These are phyloP conservation scores for Dexiosoma caninum DNA, from an alignment of 2,888 invertebrate genomes.

Conservation along the genomic window DNA sequence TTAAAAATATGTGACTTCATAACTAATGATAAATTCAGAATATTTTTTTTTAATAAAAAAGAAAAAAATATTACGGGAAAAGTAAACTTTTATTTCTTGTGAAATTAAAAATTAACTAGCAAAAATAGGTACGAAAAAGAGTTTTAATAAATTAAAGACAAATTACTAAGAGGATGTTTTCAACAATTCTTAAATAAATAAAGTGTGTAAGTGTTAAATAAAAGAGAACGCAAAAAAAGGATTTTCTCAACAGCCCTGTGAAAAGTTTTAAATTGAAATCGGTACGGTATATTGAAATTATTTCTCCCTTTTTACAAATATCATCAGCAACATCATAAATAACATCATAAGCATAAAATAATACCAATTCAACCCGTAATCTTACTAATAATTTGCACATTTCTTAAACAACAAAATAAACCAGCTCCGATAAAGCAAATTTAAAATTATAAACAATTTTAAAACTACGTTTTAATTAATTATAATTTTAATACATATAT, in stretches of 20 bases:
- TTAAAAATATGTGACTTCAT: constrained; percentile 48
- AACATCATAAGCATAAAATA: constrained; percentile 19
- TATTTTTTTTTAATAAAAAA: constrained; percentile 43
- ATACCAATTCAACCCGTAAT: background rate
- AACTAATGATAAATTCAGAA: constrained; percentile 34
- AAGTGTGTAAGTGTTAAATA: constrained; percentile 53
- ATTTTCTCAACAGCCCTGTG: constrained; percentile 1
- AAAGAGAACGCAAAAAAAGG: constrained; percentile 40
- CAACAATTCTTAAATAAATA: constrained; percentile 6
- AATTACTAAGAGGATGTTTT: constrained; percentile 4
- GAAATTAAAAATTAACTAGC: constrained; percentile 27
- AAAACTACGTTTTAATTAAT: constrained; percentile 58
- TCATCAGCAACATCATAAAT: constrained; percentile 8
- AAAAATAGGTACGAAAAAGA: constrained; percentile 9
- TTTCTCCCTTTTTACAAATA: background rate
- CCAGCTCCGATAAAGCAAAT: constrained; percentile 26
- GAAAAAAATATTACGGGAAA: constrained; percentile 23
- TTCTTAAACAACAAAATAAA: constrained; percentile 34
- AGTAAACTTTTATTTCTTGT: constrained; percentile 42
- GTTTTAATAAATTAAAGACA: constrained; percentile 13
- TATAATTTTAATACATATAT: constrained; percentile 58
- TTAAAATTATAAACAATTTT: constrained; percentile 41
- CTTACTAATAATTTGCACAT: constrained; percentile 15
- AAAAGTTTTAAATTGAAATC: constrained; percentile 5
- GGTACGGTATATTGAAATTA: background rate